Evolutionary conservation across 2,797 vertebrate genomes (phyloP), one percentile per base, ranked within the genome.

Genomic region (Distichodus sexfasciatus): DNA sequence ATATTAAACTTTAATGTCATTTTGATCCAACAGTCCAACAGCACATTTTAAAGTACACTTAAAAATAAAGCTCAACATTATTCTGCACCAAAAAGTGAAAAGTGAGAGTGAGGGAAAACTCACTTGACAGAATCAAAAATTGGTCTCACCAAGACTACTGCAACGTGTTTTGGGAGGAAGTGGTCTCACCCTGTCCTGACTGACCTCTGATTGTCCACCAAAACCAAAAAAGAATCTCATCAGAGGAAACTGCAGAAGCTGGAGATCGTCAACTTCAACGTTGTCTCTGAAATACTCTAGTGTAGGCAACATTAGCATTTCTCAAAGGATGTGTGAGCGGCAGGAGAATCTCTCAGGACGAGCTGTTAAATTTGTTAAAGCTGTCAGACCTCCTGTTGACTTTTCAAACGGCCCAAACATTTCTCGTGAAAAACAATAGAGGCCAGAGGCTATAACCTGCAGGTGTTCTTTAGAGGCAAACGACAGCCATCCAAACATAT

Each of bases 321-420:
- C 54, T 67, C 63, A 70, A 75, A 72, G 72, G 72, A 75, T 50
- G 61, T 70, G 51, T 55, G n/a, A 24, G 43, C 28, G 64, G 58
- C 53, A 65, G 38, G 68, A 68, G 63, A 38, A 35, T 28, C 53
- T 65, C 44, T 59, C 50, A 50, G 62, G 58, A 60, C 55, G 57
- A 61, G 51, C 24, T 66, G 51, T 57, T 65, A 67, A 67, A 66
- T 50, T 55, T 77, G 71, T 79, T 23, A 11, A 70, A 48, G 19
- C 36, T 17, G n/a, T 65, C 70, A 41, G 69, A 73, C 64, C 69
- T 67, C 69, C 69, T 68, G 71, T 67, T 76, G 72, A 73, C 43
- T 70, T 41, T 24, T 69, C 36, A 64, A 68, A 73, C 58, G 72
- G 38, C 12, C 4, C 0, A 64, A 64, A 51, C 23, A 3, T 12